Evolutionary conservation across 2,888 invertebrate species (phyloP).

Genomic region (Rotaria socialis): DNA sequence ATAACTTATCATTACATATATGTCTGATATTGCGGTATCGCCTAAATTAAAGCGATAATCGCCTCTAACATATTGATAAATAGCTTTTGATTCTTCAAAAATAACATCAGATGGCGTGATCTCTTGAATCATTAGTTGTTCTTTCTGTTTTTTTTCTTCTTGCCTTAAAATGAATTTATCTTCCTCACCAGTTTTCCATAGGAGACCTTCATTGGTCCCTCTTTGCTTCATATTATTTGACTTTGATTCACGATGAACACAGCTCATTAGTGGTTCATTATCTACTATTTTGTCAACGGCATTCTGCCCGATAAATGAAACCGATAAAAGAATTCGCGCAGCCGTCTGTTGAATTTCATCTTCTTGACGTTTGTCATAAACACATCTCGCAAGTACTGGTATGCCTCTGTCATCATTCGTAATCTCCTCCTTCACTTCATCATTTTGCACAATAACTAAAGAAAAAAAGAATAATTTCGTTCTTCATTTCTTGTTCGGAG

Average conservation of each 20-base stretch:
- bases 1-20: background rate
- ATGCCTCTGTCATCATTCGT: background rate
- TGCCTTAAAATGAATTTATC: background rate
- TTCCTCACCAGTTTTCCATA: background rate
- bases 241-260: background rate
- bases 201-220: background rate
- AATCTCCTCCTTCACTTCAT: background rate
- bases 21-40: background rate
- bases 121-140: background rate
- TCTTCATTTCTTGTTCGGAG: too few relatives aligned
- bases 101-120: too few relatives aligned
- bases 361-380: background rate
- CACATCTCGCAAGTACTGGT: background rate
- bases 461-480: background rate
- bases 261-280: background rate
- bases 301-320: background rate
- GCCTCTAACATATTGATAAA: background rate
- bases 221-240: background rate
- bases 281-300: background rate
- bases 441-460: background rate
- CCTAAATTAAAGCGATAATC: background rate
- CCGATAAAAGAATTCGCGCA: background rate
- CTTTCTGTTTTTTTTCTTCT: background rate
- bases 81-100: background rate
- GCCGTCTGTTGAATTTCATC: background rate